phyloP scores from a whole-genome alignment of 2,888 invertebrate species.

The Sylvicola cinctus region DNA sequence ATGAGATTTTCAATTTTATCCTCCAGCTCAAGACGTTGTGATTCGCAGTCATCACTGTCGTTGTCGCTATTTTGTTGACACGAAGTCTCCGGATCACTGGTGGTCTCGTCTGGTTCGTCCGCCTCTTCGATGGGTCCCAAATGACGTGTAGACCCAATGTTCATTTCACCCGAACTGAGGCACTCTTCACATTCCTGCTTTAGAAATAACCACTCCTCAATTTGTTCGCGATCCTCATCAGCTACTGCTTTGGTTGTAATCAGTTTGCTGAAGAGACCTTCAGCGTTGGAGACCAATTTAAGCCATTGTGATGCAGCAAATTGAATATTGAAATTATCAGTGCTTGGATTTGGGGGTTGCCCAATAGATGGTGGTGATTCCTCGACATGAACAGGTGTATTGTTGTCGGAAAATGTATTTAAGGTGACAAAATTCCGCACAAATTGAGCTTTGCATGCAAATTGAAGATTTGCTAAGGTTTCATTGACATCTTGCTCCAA shows the following conservation, averaged over 20 bases:
- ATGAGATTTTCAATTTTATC: constrained; percentile 52
- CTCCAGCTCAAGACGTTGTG: constrained; percentile 42
- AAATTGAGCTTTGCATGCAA: constrained; percentile 42
- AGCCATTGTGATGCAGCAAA: constrained; percentile 69
- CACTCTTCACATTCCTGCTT: constrained; percentile 80
- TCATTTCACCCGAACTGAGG: constrained; percentile 23
- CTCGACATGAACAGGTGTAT: constrained; percentile 29
- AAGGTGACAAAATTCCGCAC: constrained; percentile 51
- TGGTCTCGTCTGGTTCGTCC: constrained; percentile 37
- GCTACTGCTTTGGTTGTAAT: constrained; percentile 46
- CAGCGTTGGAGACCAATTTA: constrained; percentile 65
- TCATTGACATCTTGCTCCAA: constrained; percentile 44
- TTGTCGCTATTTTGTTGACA: constrained; percentile 23
- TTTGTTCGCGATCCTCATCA: constrained; percentile 51
- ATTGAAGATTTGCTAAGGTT: constrained; percentile 44
- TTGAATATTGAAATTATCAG: constrained; percentile 45
- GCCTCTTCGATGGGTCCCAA: constrained; percentile 26
- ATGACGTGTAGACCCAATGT: constrained; percentile 16
- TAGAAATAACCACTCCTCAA: constrained; percentile 62
- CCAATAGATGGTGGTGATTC: constrained; percentile 17
- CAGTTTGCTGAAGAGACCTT: constrained; percentile 53
- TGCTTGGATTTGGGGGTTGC: too few relatives aligned
- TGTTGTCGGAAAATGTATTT: constrained; percentile 45
- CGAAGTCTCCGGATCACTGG: constrained; percentile 35
- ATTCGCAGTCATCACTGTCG: constrained; percentile 23